Base-by-base conservation (phyloP, 2,113 vertebrate genomes). In the Isurus oxyrinchus region DNA sequence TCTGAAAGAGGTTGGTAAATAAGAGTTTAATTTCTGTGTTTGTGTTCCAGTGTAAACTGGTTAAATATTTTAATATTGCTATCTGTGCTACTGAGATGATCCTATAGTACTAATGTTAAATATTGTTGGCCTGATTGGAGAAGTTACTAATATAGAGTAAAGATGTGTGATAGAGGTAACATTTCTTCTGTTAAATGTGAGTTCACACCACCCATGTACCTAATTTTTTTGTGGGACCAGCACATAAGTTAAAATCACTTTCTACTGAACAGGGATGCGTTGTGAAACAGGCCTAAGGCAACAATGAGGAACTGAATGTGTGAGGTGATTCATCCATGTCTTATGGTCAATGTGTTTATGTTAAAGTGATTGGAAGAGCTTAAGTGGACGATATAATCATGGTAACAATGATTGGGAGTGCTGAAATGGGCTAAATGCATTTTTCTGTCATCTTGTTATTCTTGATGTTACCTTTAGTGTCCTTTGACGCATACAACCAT, bases 1-100 rank as follows among this genome's bases (percentile, higher is more conserved):
- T 97, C 98, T 99, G 55, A 99, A 99, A 97, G 99, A 99, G 98
- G 99, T 98, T 88, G 97, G 97, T 76, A 13, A 81, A 27, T 57
- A 55, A 35, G n/a, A 35, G 27, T 90, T 57, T 61, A 61, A 35
- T 40, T 86, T 44, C 79, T 96, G 67, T 76, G 31, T 57, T 55
- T 93, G 25, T 63, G 27, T 57, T 40, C 91, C 59, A 35, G 2
- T 59, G 91, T 93, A 55, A 88, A 25, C 19, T 55, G 49, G 25
- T 53, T 55, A 49, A 86, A 3, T 87, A 87, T 23, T 87, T 69
- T 69, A 69, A 69, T 69, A 25, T 31, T 76, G 35, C 27, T 25
- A 76, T 35, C 35, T 31, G 35, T 35, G 1, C 10, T 76, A 44
- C 3, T 49, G 88, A 76, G 72, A 35, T 27, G 72, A 84, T 84